phyloP scores from a whole-genome alignment of 2,113 vertebrate species.

The Nycticryphes semicollaris region DNA sequence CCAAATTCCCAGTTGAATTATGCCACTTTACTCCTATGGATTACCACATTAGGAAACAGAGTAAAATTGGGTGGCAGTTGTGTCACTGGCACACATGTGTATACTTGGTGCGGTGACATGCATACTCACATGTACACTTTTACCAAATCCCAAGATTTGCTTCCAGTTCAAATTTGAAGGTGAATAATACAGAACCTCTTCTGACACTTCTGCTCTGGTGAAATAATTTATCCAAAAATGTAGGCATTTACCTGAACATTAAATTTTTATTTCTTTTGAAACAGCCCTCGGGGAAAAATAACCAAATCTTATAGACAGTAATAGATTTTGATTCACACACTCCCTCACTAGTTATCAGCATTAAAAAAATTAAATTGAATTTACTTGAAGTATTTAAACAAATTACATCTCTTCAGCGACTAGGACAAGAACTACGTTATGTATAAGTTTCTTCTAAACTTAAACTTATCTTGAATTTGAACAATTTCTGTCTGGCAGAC shows the following conservation, averaged over 20 bases:
- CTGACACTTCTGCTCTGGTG: neutral
- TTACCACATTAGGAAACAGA: neutral
- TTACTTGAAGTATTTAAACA: neutral
- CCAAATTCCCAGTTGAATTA: neutral
- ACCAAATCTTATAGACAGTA: neutral
- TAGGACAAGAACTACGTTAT: neutral
- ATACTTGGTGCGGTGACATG: neutral
- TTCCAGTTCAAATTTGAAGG: neutral
- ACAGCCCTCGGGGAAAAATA: neutral
- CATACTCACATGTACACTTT: accelerated
- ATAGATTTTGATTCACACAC: neutral
- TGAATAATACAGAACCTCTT: neutral
- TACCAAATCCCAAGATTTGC: neutral
- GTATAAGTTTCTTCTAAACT: neutral
- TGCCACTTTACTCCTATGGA: neutral
- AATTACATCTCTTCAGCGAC: neutral
- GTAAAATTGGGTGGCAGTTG: neutral
- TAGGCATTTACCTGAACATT: neutral
- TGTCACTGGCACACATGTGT: neutral
- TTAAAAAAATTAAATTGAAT: neutral
- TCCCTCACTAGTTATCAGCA: neutral
- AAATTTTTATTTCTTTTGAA: neutral
- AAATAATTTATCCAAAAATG: neutral
- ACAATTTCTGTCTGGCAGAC: neutral
- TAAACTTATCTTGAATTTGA: neutral